Evolutionary conservation across 2,113 vertebrate genomes (phyloP), one percentile per base, ranked within the genome.

Genomic region (Trematomus loennbergii): DNA sequence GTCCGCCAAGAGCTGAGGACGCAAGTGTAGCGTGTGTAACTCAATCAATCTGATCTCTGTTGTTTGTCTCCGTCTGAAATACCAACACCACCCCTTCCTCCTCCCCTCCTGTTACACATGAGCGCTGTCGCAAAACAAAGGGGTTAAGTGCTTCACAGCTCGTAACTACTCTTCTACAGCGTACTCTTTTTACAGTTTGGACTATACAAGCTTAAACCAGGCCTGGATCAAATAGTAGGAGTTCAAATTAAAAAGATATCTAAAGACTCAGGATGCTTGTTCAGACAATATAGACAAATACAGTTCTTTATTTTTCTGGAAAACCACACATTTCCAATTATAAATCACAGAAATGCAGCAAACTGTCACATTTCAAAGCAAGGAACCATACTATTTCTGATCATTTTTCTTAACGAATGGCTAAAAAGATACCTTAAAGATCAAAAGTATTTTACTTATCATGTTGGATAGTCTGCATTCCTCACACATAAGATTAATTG

Each of bases 11-110:
- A 81, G 87, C 75, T 2, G 65, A 76, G 83, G 88, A 88, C 79
- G 75, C 87, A 91, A 94, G 88, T 88, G 92, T 90, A 93, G 90
- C 90, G 73, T 91, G 90, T 83, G 90, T 93, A 94, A 94, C 90
- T 90, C 90, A 93, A 93, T 94, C 91, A 92, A 93, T 90, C 90
- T 89, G 83, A 92, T 92, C 93, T 85, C 84, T 83, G 88, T 33
- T 64, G 60, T 81, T 83, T 8, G 81, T 88, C 88, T 81, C 64
- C 53, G 84, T 82, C 85, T 88, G 78, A 68, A 88, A 82, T 82
- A 66, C 83, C 85, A 60, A 74, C 58, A 16, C 53, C 64, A 22
- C 67, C 62, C 46, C 61, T 54, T 48, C n/a, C 82, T 43, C 64
- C 75, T 25, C 63, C 65, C 78, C 76, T 72, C 17, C 61, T 25